Conservation (phyloP, 1,140 invertebrate species). For the Triops longicaudatus region DNA sequence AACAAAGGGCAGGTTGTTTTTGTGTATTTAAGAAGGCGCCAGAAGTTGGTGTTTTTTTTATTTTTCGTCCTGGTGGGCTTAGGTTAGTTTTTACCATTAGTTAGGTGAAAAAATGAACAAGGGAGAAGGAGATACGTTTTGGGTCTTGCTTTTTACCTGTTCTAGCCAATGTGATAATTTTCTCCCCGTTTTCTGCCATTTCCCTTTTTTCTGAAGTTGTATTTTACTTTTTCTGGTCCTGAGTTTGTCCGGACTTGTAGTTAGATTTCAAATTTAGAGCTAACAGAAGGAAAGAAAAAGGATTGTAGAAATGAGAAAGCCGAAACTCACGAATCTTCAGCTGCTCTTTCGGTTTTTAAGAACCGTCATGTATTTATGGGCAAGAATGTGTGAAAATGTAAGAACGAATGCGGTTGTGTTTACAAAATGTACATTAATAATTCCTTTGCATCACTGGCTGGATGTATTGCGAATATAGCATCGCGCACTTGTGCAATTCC, state of each 20-base stretch:
- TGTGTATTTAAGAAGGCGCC: no score
- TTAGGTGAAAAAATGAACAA: background rate
- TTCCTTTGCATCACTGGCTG: slow-evolving; percentile 11
- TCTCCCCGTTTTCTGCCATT: background rate
- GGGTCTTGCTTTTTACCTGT: background rate
- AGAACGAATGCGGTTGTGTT: background rate
- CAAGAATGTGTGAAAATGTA: background rate
- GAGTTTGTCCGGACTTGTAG: no score
- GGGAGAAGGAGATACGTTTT: background rate
- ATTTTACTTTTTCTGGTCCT: background rate
- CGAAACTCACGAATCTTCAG: slow-evolving; percentile 15
- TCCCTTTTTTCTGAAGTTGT: background rate
- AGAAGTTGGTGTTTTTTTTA: no score
- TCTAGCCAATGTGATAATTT: slow-evolving; percentile 1
- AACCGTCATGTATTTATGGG: slow-evolving; percentile 3
- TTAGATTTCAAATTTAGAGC: background rate
- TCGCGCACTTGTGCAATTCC: slow-evolving; percentile 10
- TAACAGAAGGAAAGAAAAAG: background rate
- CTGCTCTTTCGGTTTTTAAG: background rate
- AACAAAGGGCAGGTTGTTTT: background rate
- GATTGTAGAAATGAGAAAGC: background rate
- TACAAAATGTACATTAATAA: slow-evolving; percentile 6
- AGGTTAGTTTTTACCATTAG: background rate
- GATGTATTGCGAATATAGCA: slow-evolving; percentile 12
- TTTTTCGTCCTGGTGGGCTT: background rate